Evolutionary conservation across 2,797 vertebrate genomes (phyloP).

Genomic region (Glyptemys insculpta): DNA sequence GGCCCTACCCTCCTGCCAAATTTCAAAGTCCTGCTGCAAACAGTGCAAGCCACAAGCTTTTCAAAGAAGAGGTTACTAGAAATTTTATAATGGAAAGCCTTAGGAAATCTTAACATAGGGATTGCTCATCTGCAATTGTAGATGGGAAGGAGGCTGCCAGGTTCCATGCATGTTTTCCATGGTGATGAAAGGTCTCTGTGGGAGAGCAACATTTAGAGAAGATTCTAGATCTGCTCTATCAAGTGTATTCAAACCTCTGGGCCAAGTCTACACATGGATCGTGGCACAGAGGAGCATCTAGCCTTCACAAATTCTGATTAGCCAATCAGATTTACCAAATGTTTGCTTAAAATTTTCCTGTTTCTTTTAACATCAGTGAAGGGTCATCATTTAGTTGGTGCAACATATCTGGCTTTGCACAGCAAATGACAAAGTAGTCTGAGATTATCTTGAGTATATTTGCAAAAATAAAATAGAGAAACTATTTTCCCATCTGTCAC

Average conservation of each 20-base stretch:
- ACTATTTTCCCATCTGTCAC: background rate
- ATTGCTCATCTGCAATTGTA: background rate
- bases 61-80: background rate
- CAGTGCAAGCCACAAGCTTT: background rate
- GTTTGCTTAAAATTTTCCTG: background rate
- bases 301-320: background rate
- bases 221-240: background rate
- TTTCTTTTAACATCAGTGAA: background rate
- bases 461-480: background rate
- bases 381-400: background rate
- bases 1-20: background rate
- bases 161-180: background rate
- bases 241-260: background rate
- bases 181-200: rapidly evolving
- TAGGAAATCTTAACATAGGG: background rate
- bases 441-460: background rate
- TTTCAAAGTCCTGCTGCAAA: background rate
- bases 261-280: background rate
- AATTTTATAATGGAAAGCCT: background rate
- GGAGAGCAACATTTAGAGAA: background rate
- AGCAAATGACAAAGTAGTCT: background rate
- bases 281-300: background rate
- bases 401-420: background rate
- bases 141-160: background rate
- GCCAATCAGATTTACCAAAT: background rate